phyloP scores from a whole-genome alignment of 1,140 invertebrate species.

The Formica exsecta region DNA sequence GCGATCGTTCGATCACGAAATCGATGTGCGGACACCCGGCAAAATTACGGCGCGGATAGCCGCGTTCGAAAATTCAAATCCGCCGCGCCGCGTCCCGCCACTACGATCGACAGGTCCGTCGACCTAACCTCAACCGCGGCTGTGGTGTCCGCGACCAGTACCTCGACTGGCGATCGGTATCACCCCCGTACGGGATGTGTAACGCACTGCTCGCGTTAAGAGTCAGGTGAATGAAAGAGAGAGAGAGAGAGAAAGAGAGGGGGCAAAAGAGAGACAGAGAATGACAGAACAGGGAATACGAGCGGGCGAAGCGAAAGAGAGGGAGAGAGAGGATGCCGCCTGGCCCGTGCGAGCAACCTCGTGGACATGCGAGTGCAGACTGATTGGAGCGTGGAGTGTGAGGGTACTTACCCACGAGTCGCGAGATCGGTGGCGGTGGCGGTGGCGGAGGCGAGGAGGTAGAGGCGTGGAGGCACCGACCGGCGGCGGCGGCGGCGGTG shows the following conservation, averaged over 20 bases:
- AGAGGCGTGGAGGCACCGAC: slow-evolving; percentile 77
- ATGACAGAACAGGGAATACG: slow-evolving; percentile 40
- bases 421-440: slow-evolving; percentile 78
- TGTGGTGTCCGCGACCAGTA: slow-evolving; percentile 70
- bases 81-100: slow-evolving; percentile 70
- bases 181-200: slow-evolving; percentile 64
- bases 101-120: slow-evolving; percentile 69
- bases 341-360: slow-evolving; percentile 83
- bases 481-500: slow-evolving; percentile 71
- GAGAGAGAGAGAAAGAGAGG: not conserved
- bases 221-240: slow-evolving; percentile 75
- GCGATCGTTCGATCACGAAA: slow-evolving; percentile 33
- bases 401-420: slow-evolving; percentile 85
- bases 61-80: slow-evolving; percentile 77
- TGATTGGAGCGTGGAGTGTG: slow-evolving; percentile 83
- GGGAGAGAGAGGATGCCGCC: slow-evolving; percentile 80
- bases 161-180: slow-evolving; percentile 72
- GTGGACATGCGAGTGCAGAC: slow-evolving; percentile 86
- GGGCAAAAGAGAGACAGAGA: slow-evolving; percentile 30
- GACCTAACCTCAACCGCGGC: slow-evolving; percentile 82
- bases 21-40: not conserved
- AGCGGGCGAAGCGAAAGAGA: slow-evolving; percentile 50
- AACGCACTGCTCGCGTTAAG: slow-evolving; percentile 74
- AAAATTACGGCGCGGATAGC: slow-evolving; percentile 17
- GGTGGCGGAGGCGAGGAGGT: slow-evolving; percentile 71